Evolutionary conservation across 1,140 invertebrate species (phyloP).

Genomic region (Lucilia sericata): DNA sequence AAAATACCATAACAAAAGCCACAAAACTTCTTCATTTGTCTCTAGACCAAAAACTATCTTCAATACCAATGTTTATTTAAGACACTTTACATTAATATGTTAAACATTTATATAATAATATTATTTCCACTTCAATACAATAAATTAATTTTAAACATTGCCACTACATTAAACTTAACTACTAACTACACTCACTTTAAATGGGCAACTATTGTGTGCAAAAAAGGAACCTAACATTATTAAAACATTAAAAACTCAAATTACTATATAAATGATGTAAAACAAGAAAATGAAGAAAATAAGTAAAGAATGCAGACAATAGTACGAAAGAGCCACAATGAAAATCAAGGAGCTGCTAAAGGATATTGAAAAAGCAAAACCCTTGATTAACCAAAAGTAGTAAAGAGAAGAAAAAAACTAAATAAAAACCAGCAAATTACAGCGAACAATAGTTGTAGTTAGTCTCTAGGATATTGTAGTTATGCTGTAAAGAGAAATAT

Average conservation of each 20-base stretch:
- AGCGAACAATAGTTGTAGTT: neutral
- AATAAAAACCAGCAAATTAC: neutral
- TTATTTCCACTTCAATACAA: constrained; percentile 42
- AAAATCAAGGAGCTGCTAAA: neutral
- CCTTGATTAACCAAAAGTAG: neutral
- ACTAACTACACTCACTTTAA: neutral
- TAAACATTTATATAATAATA: constrained; percentile 15
- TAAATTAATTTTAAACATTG: constrained; percentile 39
- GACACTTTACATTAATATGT: neutral
- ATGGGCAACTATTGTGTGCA: neutral
- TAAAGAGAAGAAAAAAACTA: neutral
- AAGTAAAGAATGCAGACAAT: neutral
- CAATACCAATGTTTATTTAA: too few species aligned
- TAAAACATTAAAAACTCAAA: constrained; percentile 16
- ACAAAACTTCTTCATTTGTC: too few species aligned
- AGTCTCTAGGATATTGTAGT: too few species aligned
- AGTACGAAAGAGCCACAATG: neutral
- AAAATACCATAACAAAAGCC: too few species aligned
- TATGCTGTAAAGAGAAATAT: neutral
- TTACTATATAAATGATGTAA: neutral
- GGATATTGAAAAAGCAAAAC: neutral
- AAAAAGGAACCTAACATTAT: neutral
- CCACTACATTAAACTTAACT: constrained; percentile 32
- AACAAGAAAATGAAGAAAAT: neutral
- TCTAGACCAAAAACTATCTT: too few species aligned